These are phyloP conservation scores for Cyaniris semiargus DNA, from an alignment of 2,888 invertebrate species.

Conservation along the genomic window DNA sequence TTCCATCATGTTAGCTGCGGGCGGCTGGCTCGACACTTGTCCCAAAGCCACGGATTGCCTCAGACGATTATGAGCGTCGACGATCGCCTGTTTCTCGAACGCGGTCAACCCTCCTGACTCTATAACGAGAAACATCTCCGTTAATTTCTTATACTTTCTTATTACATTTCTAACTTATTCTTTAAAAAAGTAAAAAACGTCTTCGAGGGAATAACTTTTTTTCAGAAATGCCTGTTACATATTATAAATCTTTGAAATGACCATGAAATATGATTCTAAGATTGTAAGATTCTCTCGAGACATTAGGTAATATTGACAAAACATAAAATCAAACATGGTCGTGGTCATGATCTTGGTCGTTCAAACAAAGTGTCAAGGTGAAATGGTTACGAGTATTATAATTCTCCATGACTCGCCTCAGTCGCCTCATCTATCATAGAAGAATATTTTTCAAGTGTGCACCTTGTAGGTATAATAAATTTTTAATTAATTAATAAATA, in stretches of 20 bases:
- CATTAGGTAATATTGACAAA: constrained; percentile 20
- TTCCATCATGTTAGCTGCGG: constrained; percentile 92
- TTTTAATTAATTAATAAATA: neutral
- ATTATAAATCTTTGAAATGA: neutral
- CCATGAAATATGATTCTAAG: constrained; percentile 2
- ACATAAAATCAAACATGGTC: constrained; percentile 21
- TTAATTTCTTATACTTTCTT: neutral
- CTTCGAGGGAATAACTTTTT: no score
- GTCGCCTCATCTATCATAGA: neutral
- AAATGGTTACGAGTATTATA: constrained; percentile 66
- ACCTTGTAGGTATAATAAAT: neutral
- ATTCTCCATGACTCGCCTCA: constrained; percentile 36
- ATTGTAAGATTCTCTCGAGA: neutral
- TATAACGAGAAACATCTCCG: constrained; percentile 52
- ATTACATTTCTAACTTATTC: neutral
- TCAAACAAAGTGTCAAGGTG: constrained; percentile 50
- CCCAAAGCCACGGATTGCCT: constrained; percentile 90
- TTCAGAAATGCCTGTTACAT: neutral
- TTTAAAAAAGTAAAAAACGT: neutral
- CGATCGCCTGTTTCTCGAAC: constrained; percentile 86
- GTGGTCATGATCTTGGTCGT: constrained; percentile 39
- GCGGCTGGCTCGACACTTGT: constrained; percentile 86
- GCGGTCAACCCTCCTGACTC: constrained; percentile 85
- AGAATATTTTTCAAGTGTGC: constrained; percentile 2
- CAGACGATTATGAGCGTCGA: constrained; percentile 90